Conservation (phyloP, 2,888 invertebrate genomes). For the Polydesmus complanatus region DNA sequence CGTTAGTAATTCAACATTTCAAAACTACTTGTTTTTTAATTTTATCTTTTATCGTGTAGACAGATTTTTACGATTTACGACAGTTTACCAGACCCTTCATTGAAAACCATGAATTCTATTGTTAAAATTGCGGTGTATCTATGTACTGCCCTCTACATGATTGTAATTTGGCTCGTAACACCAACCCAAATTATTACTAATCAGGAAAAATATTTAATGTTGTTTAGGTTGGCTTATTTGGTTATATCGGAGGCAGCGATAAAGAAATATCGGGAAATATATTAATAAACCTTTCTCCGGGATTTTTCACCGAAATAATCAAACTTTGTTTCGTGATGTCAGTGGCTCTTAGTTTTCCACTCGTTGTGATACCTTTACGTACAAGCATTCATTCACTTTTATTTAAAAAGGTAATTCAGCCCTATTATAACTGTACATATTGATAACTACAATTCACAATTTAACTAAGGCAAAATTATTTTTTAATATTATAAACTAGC, state of each 20-base stretch:
- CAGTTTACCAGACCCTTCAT: conserved; percentile 66
- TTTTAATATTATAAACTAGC: no score
- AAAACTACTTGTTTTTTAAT: conserved; percentile 30
- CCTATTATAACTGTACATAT: no score
- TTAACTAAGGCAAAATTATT: no score
- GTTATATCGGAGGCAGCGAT: conserved; percentile 75
- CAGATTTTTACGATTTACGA: conserved; percentile 89
- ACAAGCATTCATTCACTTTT: conserved; percentile 83
- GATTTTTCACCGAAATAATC: conserved; percentile 65
- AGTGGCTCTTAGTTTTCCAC: conserved; percentile 88
- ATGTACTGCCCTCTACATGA: conserved; percentile 73
- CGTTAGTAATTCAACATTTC: no score
- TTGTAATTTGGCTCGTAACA: conserved; percentile 30
- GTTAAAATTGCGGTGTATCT: conserved; percentile 80
- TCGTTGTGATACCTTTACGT: conserved; percentile 91
- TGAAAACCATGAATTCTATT: conserved; percentile 77
- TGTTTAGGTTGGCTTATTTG: conserved; percentile 71
- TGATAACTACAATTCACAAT: no score
- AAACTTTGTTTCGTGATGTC: conserved; percentile 91
- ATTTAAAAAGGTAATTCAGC: conserved; percentile 64
- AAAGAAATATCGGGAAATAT: conserved; percentile 75
- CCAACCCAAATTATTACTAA: conserved; percentile 4
- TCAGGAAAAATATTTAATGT: conserved; percentile 7
- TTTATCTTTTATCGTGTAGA: conserved; percentile 34
- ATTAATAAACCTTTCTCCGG: conserved; percentile 65